A percentile compares a stretch with the other conserved stretches of the same genome.
These are phyloP conservation scores for Linurgus olivaceus DNA, from an alignment of 2,797 vertebrate genomes.

Conservation along the genomic window DNA sequence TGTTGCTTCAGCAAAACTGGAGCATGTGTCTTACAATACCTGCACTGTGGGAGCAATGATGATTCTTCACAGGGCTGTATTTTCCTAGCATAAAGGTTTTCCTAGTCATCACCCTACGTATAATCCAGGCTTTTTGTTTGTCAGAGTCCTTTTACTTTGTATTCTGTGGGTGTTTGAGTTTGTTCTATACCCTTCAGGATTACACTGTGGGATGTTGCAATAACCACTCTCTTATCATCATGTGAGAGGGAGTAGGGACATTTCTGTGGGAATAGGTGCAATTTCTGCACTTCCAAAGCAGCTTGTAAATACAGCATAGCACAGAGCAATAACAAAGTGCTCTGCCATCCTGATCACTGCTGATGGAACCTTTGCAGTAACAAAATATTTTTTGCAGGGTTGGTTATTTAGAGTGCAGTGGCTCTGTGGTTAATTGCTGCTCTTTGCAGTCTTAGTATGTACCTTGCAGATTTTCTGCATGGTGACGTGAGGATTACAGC, in stretches of 20 bases:
- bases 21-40: neutral
- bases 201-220: neutral
- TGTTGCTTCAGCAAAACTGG: neutral
- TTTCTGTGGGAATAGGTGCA: neutral
- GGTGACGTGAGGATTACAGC: neutral
- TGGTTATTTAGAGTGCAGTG: neutral
- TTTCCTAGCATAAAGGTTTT: conserved; percentile 26
- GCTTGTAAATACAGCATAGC: neutral
- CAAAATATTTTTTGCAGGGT: neutral
- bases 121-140: neutral
- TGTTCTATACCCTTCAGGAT: conserved; percentile 11
- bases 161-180: conserved; percentile 8
- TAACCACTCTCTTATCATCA: neutral
- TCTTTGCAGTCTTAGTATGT: neutral
- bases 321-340: neutral
- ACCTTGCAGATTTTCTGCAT: neutral
- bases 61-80: neutral
- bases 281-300: neutral
- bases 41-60: neutral
- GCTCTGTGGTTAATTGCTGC: neutral
- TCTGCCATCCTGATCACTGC: accelerated
- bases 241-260: neutral
- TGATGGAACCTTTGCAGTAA: neutral
- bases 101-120: conserved; percentile 14
- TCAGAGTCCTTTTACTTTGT: neutral